Percentiles rank a stretch among this genome's conserved stretches.
phyloP scores from a whole-genome alignment of 2,113 vertebrate genomes.

The Peucedramus taeniatus region DNA sequence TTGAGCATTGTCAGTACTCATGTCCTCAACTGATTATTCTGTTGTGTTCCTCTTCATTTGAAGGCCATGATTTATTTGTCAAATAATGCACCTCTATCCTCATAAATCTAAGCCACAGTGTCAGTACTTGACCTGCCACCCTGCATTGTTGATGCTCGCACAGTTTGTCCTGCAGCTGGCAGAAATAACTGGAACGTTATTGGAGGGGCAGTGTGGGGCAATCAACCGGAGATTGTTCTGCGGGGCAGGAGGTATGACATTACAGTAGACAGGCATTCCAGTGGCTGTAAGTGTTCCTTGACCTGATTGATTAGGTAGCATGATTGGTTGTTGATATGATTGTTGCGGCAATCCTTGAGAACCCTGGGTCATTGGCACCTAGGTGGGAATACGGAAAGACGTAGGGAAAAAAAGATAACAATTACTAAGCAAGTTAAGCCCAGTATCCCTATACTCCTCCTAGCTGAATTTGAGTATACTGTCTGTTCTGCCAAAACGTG shows the following conservation, averaged over 20 bases:
- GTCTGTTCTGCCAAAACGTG: not conserved
- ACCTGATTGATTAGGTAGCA: slow-evolving; percentile 80
- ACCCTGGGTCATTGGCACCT: slow-evolving; percentile 85
- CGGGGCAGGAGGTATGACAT: slow-evolving; percentile 82
- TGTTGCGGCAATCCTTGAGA: slow-evolving; percentile 81
- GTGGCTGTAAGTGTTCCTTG: slow-evolving; percentile 80
- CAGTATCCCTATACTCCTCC: not conserved
- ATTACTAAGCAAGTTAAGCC: not conserved
- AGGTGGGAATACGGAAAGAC: not conserved
- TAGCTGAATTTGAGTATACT: not conserved
- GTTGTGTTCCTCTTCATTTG: slow-evolving; percentile 46
- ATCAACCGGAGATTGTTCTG: slow-evolving; percentile 78
- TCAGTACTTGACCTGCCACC: slow-evolving; percentile 90
- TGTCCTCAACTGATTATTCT: slow-evolving; percentile 35
- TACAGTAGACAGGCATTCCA: slow-evolving; percentile 87
- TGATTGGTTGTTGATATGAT: slow-evolving; percentile 86
- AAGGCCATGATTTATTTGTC: slow-evolving; percentile 63
- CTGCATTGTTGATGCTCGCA: slow-evolving; percentile 74
- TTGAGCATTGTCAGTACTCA: slow-evolving; percentile 43
- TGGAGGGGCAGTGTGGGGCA: slow-evolving; percentile 77
- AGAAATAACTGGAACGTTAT: slow-evolving; percentile 73
- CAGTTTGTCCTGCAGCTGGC: slow-evolving; percentile 86
- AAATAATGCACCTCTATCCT: slow-evolving; percentile 31
- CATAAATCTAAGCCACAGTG: slow-evolving; percentile 5
- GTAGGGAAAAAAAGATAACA: not conserved